These are phyloP conservation scores for Tholera decimalis DNA, from an alignment of 2,888 invertebrate species.

Conservation along the genomic window DNA sequence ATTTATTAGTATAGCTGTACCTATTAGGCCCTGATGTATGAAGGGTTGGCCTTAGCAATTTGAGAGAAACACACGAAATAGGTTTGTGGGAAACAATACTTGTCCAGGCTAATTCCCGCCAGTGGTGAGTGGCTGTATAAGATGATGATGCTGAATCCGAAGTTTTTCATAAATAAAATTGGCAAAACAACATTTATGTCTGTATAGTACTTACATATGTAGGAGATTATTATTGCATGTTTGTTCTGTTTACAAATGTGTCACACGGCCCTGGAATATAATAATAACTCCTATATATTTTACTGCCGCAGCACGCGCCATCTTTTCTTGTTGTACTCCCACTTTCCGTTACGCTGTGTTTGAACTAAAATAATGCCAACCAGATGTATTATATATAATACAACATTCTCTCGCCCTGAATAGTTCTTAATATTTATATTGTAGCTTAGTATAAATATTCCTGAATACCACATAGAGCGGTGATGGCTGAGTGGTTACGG, in stretches of 20 bases:
- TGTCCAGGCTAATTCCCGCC: no score
- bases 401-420: constrained; percentile 3
- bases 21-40: no score
- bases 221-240: neutral
- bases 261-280: constrained; percentile 24
- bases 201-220: neutral
- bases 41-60: no score
- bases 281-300: constrained; percentile 40
- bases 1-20: no score
- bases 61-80: no score
- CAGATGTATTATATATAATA: constrained; percentile 10
- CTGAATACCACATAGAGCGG: no score
- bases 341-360: constrained; percentile 39
- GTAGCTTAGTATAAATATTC: no score
- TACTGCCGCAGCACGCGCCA: constrained; percentile 26
- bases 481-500: no score
- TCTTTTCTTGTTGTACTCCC: constrained; percentile 33
- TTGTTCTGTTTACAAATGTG: constrained; percentile 13
- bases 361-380: constrained; percentile 32
- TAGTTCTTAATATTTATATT: neutral
- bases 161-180: neutral
- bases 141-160: no score
- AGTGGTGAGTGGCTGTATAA: no score
- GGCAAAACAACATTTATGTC: neutral
- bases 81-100: no score